A percentile compares a stretch with the other conserved stretches of the same genome.
Conservation (phyloP, 2,888 invertebrate species). For the Spilarctia lutea region DNA sequence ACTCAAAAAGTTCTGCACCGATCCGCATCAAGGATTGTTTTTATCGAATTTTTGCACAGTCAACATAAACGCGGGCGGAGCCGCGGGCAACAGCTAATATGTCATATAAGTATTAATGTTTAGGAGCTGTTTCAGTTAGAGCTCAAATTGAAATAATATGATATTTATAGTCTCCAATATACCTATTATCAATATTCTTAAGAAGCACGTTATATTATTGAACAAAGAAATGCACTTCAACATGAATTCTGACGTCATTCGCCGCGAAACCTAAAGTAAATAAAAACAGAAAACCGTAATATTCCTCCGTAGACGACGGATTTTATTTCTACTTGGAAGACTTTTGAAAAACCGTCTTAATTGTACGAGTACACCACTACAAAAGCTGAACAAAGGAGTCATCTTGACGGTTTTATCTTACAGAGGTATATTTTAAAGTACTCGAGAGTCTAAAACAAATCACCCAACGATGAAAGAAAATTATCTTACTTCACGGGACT, state of each 20-base stretch:
- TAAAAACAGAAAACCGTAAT: slow-evolving; percentile 65
- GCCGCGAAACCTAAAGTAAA: slow-evolving; percentile 49
- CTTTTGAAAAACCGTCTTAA: slow-evolving; percentile 54
- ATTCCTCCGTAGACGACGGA: slow-evolving; percentile 47
- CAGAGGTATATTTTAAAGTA: slow-evolving; percentile 35
- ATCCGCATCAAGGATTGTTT: too few species aligned
- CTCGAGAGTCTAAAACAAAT: slow-evolving; percentile 25
- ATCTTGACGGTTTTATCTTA: slow-evolving; percentile 43
- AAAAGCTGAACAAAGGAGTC: slow-evolving; percentile 50
- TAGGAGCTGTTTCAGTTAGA: too few species aligned
- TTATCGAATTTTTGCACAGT: too few species aligned
- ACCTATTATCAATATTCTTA: slow-evolving; percentile 12
- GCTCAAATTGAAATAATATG: not conserved
- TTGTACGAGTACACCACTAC: slow-evolving; percentile 52
- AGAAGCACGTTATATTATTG: slow-evolving; percentile 18
- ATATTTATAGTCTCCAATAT: not conserved
- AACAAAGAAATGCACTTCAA: slow-evolving; percentile 28
- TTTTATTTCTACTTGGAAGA: slow-evolving; percentile 63
- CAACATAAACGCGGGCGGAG: too few species aligned
- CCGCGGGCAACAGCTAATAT: too few species aligned
- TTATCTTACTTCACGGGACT: slow-evolving; percentile 14
- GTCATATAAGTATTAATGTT: too few species aligned
- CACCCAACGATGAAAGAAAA: slow-evolving; percentile 24
- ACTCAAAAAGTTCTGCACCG: too few species aligned
- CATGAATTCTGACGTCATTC: slow-evolving; percentile 38